Evolutionary conservation across 1,140 invertebrate genomes (phyloP), one percentile per base, ranked within the genome.

Genomic region (Plutomurus gul): DNA sequence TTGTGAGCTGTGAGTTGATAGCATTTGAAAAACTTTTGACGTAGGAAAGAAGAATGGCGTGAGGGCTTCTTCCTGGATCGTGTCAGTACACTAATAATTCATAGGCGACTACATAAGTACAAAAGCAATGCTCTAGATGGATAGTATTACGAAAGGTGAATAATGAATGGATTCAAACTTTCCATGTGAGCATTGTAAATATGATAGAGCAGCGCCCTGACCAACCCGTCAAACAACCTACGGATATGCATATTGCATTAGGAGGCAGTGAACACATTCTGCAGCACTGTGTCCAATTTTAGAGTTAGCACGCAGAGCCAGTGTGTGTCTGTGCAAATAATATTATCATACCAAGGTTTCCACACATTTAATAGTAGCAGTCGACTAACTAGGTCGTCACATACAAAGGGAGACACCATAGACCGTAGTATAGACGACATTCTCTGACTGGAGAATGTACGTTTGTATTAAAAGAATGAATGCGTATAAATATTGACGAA

Each of bases 41-140:
- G 56, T 33, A n/a, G 56, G 27, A 65, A 33, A 33, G 56, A 18
- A 33, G 75, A 60, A 36, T 49, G 65, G 56, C 60, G 60, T 39
- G 65, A n/a, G 40, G 39, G 5, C 36, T 56, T 37, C 51, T 60
- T 76, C 40, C 70, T 80, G 65, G 65, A 76, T 49, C 78, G 74
- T 80, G 74, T 80, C 60, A 80, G 73, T 80, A 13, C 7, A 56
- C 20, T 80, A 80, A 80, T 80, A 80, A 80, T 80, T 80, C 78
- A 80, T 76, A 13, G 56, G 56, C 30, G 56, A 65, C 27, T 65
- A 65, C 30, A 65, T 65, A 33, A 65, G 56, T 33, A 27, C 56
- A 65, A 43, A 65, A 33, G 56, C 56, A 27, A 65, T 65, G 56
- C 5, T n/a, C n/a, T n/a, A n/a, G 27, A n/a, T n/a, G 73, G 73